Base-by-base conservation (phyloP, 2,888 invertebrate genomes). In the Agonopterix alstromeriana region DNA sequence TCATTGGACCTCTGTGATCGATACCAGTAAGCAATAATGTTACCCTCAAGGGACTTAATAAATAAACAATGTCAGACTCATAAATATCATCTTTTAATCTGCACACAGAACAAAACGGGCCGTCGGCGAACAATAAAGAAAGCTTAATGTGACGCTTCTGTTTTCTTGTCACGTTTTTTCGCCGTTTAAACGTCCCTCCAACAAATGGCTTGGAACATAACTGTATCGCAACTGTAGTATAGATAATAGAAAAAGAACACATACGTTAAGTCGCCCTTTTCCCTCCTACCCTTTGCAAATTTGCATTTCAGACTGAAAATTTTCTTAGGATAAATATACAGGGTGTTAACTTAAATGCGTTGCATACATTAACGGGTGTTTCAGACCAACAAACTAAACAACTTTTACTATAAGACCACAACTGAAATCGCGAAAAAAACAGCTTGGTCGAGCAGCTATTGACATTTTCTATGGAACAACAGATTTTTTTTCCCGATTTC, bases 81-180 rank as follows among this genome's bases (percentile, higher is more conserved):
- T 72, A 73, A 75, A 76, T 75, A 78, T 74, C 70, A 69, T 71
- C 71, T 76, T 80, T 80, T 80, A 82, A 80, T 82, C 76, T 77
- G 58, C 67, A 70, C 73, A 69, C 67, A 74, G 71, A 73, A 73
- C 77, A 77, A 75, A 79, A 73, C 61, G 69, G 58, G 63, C 60
- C 72, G 69, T 65, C 63, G 65, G 67, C 68, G 68, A 61, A 73
- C 77, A 78, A 78, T 82, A 82, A 79, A 81, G 75, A 70, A 79
- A 74, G 68, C 73, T 74, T 74, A 82, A 79, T 81, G 77, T 79
- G 71, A 67, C 67, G 58, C 60, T 76, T 83, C 70, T 71, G 77
- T 79, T 82, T 83, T 82, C 82, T 78, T 69, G 82, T 84, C 83
- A 83, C 83, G 82, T 82, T 81, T 82, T 79, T 82, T 73, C 76